Base-by-base conservation (phyloP, 2,888 invertebrate species). In the Steinernema hermaphroditum region DNA sequence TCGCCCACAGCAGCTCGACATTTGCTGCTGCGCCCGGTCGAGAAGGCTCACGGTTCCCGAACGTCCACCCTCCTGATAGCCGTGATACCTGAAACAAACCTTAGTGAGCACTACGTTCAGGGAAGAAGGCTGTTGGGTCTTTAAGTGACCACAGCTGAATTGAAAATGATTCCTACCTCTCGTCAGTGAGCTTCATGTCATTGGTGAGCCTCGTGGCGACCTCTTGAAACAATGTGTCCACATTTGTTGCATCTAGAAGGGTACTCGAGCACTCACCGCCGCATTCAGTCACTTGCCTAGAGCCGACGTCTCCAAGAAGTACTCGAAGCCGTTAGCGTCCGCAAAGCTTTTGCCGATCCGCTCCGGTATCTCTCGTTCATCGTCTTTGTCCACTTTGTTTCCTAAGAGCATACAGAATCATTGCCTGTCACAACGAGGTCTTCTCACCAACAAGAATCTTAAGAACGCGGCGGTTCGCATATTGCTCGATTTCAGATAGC, bases 231-330 rank as follows among this genome's bases (percentile, higher is more conserved):
- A 97, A 89, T 86, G 92, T 91, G 87, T 97, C 96, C 2, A 97
- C 96, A 89, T 97, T 96, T 85, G 96, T 96, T 0, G 96, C 94
- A 88, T 96, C 95, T 62, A 32, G 32, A 62, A 24, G 27, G 12
- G 54, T 19, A 4, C 46, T n/a, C n/a, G n/a, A n/a, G n/a, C n/a
- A n/a, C n/a, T n/a, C n/a, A n/a, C n/a, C n/a, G n/a, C n/a, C n/a
- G 4, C 6, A 22, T 1, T 54, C 12, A 24, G 27, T 6, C 27
- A 46, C 46, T 19, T 4, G 9, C 62, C 62, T 87, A 96, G 94
- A 0, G 96, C 96, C 0, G 96, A 96, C 0, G 96, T 97, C 89
- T 97, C 96, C 81, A 97, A 90, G 89, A 96, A 97, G 88, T 95
- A 94, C 73, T 86, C 87, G 94, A 97, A 97, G 37, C 76, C 93